Evolutionary conservation across 2,888 invertebrate genomes (phyloP).

Genomic region (Eutolmus rufibarbis): DNA sequence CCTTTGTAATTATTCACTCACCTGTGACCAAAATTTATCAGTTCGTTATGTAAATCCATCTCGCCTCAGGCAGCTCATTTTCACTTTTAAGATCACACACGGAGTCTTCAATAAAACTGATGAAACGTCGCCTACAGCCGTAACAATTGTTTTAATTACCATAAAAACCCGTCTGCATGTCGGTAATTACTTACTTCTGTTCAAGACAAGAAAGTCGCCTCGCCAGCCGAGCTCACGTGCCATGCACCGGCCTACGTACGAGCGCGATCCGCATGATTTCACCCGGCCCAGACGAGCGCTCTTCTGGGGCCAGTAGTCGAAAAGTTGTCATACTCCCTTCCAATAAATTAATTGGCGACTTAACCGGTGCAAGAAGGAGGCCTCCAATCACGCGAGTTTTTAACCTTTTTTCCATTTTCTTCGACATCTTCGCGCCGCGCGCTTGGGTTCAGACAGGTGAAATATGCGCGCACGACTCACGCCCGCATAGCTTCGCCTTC

Average conservation of each 20-base stretch:
- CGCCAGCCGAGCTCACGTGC: background rate
- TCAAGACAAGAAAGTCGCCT: background rate
- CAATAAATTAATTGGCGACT: background rate
- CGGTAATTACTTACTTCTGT: background rate
- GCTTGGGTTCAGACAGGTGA: background rate
- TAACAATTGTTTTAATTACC: background rate
- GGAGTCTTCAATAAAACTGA: background rate
- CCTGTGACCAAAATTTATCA: background rate
- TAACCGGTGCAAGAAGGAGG: background rate
- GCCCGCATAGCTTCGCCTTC: background rate
- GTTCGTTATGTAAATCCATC: background rate
- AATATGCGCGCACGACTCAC: background rate
- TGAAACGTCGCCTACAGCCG: background rate
- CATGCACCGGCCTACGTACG: background rate
- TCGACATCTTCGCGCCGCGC: background rate
- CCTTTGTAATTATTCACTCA: background rate
- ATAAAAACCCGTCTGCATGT: background rate
- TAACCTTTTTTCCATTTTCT: background rate
- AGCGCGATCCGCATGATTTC: background rate
- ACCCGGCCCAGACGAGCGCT: background rate
- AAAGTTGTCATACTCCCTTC: background rate
- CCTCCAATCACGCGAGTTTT: background rate
- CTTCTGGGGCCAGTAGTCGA: background rate
- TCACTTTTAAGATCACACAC: background rate
- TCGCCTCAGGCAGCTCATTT: background rate